Evolutionary conservation across 2,113 vertebrate species (phyloP).

Genomic region (Perognathus longimembris): DNA sequence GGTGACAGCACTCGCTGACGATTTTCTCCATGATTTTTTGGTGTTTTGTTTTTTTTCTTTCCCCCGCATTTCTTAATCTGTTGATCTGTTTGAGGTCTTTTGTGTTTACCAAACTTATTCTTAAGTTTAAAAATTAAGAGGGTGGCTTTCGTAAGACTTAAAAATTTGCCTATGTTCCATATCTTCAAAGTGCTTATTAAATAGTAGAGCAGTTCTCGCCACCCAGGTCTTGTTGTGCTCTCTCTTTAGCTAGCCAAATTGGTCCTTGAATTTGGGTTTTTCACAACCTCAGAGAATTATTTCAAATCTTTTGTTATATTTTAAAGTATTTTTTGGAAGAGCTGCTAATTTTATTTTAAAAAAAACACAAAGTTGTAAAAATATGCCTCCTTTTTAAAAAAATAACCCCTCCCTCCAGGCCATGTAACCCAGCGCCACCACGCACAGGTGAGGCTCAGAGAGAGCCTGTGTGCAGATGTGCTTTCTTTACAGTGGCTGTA

Average conservation of each 20-base stretch:
- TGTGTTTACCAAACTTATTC: slow-evolving; percentile 94
- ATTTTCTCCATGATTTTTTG: slow-evolving; percentile 66
- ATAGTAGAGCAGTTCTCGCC: slow-evolving; percentile 76
- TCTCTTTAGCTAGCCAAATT: slow-evolving; percentile 84
- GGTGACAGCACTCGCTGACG: slow-evolving; percentile 62
- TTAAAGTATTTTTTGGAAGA: slow-evolving; percentile 89
- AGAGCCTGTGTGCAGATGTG: slow-evolving; percentile 88
- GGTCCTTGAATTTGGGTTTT: slow-evolving; percentile 78
- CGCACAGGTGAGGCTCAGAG: slow-evolving; percentile 89
- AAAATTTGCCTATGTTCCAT: slow-evolving; percentile 83
- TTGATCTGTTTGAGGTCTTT: slow-evolving; percentile 94
- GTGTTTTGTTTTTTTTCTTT: slow-evolving; percentile 76
- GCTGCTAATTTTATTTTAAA: slow-evolving; percentile 93
- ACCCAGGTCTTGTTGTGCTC: slow-evolving; percentile 65
- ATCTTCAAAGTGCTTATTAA: slow-evolving; percentile 75
- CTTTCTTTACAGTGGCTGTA: slow-evolving; percentile 97
- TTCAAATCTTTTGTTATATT: slow-evolving; percentile 89
- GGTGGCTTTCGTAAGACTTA: slow-evolving; percentile 77
- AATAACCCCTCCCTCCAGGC: slow-evolving; percentile 85
- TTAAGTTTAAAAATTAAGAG: slow-evolving; percentile 90
- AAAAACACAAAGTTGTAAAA: slow-evolving; percentile 88
- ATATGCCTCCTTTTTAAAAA: slow-evolving; percentile 88
- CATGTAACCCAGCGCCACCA: slow-evolving; percentile 79
- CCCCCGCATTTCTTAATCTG: slow-evolving; percentile 86
- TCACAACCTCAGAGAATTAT: slow-evolving; percentile 84